Evolutionary conservation across 2,797 vertebrate species (phyloP).

Genomic region (Sebastes minor): DNA sequence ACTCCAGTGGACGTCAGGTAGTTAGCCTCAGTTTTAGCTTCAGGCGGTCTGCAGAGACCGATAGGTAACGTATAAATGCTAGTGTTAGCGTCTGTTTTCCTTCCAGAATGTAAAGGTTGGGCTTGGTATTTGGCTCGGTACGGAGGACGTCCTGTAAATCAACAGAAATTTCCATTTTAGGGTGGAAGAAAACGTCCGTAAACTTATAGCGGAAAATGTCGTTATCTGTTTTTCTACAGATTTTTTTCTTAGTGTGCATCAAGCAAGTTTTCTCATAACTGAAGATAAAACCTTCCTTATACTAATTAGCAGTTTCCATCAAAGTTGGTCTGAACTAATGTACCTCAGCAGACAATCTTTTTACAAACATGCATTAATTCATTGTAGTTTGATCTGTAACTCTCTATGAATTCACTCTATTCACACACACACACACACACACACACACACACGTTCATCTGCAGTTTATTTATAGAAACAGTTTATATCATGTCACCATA

Average conservation of each 20-base stretch:
- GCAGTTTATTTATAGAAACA: conserved; percentile 13
- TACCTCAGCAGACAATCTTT: neutral
- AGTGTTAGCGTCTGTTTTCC: accelerated
- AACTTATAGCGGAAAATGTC: too few species aligned
- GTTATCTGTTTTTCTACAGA: too few species aligned
- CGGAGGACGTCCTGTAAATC: too few species aligned
- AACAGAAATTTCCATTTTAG: too few species aligned
- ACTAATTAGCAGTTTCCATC: neutral
- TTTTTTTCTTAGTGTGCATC: too few species aligned
- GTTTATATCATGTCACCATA: conserved; percentile 1
- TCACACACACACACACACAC: too few species aligned
- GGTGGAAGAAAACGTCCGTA: too few species aligned
- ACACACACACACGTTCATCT: neutral
- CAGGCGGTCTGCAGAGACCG: too few species aligned
- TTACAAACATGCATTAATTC: neutral
- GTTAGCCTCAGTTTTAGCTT: too few species aligned
- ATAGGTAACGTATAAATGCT: too few species aligned
- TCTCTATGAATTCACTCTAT: neutral
- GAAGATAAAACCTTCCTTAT: neutral
- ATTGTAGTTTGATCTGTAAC: neutral
- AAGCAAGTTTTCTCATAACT: neutral
- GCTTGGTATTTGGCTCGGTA: accelerated
- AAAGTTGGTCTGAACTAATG: neutral
- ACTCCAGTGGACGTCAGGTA: too few species aligned
- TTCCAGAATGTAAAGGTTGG: too few species aligned